phyloP scores from a whole-genome alignment of 2,888 invertebrate genomes.

The Euspilapteryx auroguttella region DNA sequence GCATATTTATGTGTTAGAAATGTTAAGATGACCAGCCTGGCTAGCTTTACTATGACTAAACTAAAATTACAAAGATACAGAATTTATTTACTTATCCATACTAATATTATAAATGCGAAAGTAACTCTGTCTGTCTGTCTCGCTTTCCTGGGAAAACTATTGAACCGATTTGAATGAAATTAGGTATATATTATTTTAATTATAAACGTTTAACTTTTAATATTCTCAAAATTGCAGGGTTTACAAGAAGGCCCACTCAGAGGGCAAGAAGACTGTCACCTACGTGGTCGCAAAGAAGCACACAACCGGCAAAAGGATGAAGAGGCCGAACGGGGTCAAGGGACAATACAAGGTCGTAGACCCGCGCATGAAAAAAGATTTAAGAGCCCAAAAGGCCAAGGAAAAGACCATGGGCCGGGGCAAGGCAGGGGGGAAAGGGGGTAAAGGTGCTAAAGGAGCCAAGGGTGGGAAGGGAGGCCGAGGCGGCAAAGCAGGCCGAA shows the following conservation, averaged over 20 bases:
- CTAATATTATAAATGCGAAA: too few species aligned
- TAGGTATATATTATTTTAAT: too few species aligned
- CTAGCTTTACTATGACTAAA: too few species aligned
- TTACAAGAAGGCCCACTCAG: conserved; percentile 86
- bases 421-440: conserved; percentile 25
- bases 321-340: conserved; percentile 84
- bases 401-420: conserved; percentile 60
- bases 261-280: conserved; percentile 86
- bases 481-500: conserved; percentile 1
- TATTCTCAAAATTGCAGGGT: conserved; percentile 71
- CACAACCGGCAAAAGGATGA: conserved; percentile 71
- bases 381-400: conserved; percentile 67
- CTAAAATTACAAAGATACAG: too few species aligned
- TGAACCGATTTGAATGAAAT: too few species aligned
- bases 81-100: too few species aligned
- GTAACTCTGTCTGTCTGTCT: too few species aligned
- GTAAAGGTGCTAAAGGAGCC: conserved; percentile 11
- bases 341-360: conserved; percentile 95
- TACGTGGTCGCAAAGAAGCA: conserved; percentile 95
- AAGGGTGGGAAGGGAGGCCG: conserved; percentile 1
- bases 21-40: too few species aligned
- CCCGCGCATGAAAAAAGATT: conserved; percentile 93
- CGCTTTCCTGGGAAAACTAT: too few species aligned
- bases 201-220: too few species aligned
- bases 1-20: too few species aligned